Percentiles rank a stretch among this genome's conserved stretches.
These are phyloP conservation scores for Mesitornis unicolor DNA, from an alignment of 2,113 vertebrate species.

Conservation along the genomic window DNA sequence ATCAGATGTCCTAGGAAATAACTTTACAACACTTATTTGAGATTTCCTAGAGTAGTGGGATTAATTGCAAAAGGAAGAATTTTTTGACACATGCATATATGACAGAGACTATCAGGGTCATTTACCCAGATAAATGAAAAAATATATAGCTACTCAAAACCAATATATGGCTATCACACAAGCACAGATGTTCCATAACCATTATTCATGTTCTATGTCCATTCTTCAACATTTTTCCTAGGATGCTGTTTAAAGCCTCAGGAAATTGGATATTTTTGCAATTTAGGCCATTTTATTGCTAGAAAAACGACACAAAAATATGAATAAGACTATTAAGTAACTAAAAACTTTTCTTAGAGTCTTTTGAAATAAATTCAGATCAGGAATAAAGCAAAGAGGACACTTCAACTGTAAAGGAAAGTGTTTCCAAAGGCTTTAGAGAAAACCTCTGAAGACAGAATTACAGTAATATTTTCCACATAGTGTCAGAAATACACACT, in stretches of 20 bases:
- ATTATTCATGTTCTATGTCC: background rate
- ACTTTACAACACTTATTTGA: background rate
- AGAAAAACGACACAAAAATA: background rate
- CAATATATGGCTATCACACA: background rate
- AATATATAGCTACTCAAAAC: background rate
- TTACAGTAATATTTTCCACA: background rate
- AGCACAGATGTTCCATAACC: background rate
- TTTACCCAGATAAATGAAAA: background rate
- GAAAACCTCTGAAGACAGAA: background rate
- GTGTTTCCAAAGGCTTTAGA: background rate
- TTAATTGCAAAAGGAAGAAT: background rate
- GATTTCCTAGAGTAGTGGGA: background rate
- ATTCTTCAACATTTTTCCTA: background rate
- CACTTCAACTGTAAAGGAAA: background rate
- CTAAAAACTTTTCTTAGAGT: background rate
- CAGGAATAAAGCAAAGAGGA: background rate
- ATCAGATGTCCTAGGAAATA: background rate
- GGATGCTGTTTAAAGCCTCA: background rate
- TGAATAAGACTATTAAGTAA: background rate
- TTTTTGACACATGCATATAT: background rate
- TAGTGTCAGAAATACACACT: background rate
- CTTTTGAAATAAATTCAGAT: background rate
- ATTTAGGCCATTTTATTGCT: background rate
- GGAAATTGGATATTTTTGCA: background rate
- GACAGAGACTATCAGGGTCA: background rate